Evolutionary conservation across 2,797 vertebrate species (phyloP).

Genomic region (Cuniculus paca): DNA sequence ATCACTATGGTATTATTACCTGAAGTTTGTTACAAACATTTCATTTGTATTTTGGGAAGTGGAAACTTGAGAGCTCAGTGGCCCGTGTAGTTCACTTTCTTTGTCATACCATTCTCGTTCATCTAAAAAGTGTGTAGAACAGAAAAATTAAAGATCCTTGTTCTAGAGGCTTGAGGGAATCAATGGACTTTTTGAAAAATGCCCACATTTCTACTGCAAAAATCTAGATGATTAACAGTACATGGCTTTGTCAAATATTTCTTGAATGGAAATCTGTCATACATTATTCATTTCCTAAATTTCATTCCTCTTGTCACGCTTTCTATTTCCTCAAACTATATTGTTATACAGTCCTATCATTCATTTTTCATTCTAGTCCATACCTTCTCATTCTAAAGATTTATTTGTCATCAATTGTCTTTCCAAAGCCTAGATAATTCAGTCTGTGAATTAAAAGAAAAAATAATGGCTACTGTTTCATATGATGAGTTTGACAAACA

Average conservation of each 20-base stretch:
- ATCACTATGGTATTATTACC: not conserved
- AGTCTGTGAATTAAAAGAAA: not conserved
- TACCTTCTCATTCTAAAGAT: not conserved
- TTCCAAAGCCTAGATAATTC: not conserved
- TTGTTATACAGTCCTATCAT: fast-evolving
- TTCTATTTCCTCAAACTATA: not conserved
- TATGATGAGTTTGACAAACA: too few species aligned
- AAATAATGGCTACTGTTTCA: not conserved
- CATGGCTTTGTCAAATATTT: not conserved
- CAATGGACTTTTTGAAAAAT: not conserved
- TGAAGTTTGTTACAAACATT: not conserved
- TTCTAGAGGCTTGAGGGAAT: not conserved
- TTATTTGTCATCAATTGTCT: not conserved
- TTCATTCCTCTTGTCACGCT: not conserved
- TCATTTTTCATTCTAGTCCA: too few species aligned
- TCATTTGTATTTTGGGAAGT: not conserved
- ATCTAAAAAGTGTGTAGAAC: not conserved
- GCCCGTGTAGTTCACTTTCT: not conserved
- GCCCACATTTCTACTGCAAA: not conserved
- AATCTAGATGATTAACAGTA: not conserved
- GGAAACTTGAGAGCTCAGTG: not conserved
- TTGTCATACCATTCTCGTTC: not conserved
- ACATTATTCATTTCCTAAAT: not conserved
- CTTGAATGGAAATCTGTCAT: not conserved
- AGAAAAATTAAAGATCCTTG: not conserved